A percentile compares a stretch with the other conserved stretches of the same genome.
Conservation (phyloP, 2,888 invertebrate genomes). For the Eutolmus rufibarbis region DNA sequence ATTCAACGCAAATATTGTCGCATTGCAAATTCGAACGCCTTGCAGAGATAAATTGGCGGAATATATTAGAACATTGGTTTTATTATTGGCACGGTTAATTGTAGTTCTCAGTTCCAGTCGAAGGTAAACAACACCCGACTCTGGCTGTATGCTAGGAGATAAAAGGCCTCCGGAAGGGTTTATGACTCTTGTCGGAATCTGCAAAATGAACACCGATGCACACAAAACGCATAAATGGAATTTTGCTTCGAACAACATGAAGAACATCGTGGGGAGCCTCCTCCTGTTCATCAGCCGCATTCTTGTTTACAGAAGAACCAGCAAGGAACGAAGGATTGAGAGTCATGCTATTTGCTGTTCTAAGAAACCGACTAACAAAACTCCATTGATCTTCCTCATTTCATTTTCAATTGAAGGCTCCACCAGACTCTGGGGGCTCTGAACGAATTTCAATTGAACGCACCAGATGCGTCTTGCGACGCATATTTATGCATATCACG, state of each 20-base stretch:
- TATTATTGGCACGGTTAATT: not conserved
- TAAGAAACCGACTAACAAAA: not conserved
- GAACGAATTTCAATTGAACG: not conserved
- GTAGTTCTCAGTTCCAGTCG: not conserved
- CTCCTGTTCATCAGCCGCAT: not conserved
- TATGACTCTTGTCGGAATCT: not conserved
- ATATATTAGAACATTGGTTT: not conserved
- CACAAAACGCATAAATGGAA: not conserved
- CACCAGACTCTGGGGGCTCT: not conserved
- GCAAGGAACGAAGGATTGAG: not conserved
- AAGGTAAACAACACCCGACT: not conserved
- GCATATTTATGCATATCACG: not conserved
- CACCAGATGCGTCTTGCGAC: not conserved
- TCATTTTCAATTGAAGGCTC: not conserved
- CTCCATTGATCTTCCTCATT: not conserved
- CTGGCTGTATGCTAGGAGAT: not conserved
- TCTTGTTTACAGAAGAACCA: not conserved
- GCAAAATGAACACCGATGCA: not conserved
- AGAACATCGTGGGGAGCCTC: not conserved
- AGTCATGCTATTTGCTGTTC: not conserved
- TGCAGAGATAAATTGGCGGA: not conserved
- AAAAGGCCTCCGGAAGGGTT: not conserved
- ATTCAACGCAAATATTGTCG: not conserved
- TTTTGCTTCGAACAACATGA: not conserved
- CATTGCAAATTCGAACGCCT: not conserved